phyloP scores from a whole-genome alignment of 35 echinoderm and acorn worm species.

The Hemicentrotus pulcherrimus region DNA sequence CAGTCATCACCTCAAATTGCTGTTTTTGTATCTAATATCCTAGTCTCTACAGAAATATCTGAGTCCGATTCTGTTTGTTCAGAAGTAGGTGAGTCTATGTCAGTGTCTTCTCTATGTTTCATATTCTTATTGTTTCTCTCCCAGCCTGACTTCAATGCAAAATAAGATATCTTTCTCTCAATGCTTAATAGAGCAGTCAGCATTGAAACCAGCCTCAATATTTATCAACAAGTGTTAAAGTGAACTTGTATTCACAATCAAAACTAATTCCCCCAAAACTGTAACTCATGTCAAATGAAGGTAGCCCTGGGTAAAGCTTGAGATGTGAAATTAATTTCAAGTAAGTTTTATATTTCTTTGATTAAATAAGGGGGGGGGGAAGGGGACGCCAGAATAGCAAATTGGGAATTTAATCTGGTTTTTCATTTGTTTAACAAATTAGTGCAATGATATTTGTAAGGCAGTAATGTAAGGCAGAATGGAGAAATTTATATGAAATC shows the following conservation, averaged over 20 bases:
- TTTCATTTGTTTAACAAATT: too few relatives aligned
- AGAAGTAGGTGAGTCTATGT: background rate
- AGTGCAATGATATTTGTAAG: too few relatives aligned
- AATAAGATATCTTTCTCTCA: background rate
- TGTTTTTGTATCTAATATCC: background rate
- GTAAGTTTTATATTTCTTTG: too few relatives aligned
- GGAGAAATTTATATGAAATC: background rate
- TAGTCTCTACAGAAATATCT: background rate
- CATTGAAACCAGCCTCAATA: background rate
- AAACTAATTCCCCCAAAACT: too few relatives aligned
- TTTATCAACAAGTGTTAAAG: background rate
- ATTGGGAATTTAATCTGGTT: too few relatives aligned
- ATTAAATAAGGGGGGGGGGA: too few relatives aligned
- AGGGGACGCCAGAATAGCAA: too few relatives aligned
- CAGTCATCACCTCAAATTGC: background rate
- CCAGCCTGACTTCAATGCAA: background rate
- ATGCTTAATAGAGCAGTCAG: too few relatives aligned
- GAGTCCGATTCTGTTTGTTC: background rate
- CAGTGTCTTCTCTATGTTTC: background rate
- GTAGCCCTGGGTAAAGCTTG: too few relatives aligned
- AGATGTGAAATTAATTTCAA: too few relatives aligned
- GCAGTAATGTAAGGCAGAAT: background rate
- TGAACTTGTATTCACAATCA: too few relatives aligned
- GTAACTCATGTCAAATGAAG: too few relatives aligned
- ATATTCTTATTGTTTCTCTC: background rate